phyloP scores from a whole-genome alignment of 2,888 invertebrate genomes.

The Andrena bucephala region DNA sequence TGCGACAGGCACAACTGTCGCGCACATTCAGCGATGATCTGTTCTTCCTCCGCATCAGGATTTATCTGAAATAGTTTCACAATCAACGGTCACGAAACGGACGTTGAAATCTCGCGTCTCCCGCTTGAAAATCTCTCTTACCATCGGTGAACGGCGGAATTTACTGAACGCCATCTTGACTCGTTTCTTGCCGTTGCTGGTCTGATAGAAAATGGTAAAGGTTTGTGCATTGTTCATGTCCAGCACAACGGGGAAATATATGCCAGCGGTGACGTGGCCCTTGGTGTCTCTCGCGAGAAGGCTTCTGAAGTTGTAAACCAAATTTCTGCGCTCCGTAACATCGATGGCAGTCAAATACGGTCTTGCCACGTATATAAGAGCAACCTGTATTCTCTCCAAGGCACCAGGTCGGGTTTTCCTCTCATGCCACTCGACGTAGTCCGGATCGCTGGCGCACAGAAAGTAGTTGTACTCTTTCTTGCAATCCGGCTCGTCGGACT shows the following conservation, averaged over 20 bases:
- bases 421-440: slow-evolving; percentile 95
- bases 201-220: slow-evolving; percentile 93
- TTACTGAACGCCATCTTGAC: slow-evolving; percentile 91
- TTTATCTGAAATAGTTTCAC: slow-evolving; percentile 66
- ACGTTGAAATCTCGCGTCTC: too few species aligned
- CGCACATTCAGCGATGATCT: slow-evolving; percentile 89
- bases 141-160: slow-evolving; percentile 88
- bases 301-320: slow-evolving; percentile 94
- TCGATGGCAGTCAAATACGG: slow-evolving; percentile 93
- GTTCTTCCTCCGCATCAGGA: slow-evolving; percentile 85
- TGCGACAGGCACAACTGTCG: slow-evolving; percentile 90
- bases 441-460: slow-evolving; percentile 89
- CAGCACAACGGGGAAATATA: slow-evolving; percentile 93
- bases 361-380: slow-evolving; percentile 92
- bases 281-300: slow-evolving; percentile 93
- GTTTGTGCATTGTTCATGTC: slow-evolving; percentile 79
- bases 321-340: slow-evolving; percentile 95
- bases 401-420: slow-evolving; percentile 90
- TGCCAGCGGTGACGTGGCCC: slow-evolving; percentile 92
- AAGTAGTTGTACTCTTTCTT: slow-evolving; percentile 94
- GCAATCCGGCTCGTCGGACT: slow-evolving; percentile 91
- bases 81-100: too few species aligned
- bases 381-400: slow-evolving; percentile 87
- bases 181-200: slow-evolving; percentile 88
- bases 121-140: slow-evolving; percentile 73